phyloP scores from a whole-genome alignment of 2,888 invertebrate genomes.

The Tricholauxania praeusta region DNA sequence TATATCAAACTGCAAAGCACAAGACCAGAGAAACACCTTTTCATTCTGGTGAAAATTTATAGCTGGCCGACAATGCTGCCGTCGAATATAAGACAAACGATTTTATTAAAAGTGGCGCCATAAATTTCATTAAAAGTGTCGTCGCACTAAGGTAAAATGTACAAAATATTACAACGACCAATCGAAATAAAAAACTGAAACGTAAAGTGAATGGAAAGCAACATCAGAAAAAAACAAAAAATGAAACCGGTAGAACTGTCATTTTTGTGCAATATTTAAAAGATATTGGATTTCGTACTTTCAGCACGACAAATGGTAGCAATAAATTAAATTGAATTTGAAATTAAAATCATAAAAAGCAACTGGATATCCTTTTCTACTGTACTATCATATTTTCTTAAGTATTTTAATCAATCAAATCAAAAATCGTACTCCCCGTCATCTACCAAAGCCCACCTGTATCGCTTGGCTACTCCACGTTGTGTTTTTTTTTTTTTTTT shows the following conservation, averaged over 20 bases:
- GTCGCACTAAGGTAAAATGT: too few species aligned
- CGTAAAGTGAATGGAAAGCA: too few species aligned
- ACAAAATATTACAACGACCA: slow-evolving; percentile 6
- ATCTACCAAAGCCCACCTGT: background rate
- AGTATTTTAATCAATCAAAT: slow-evolving; percentile 11
- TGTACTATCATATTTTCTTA: background rate
- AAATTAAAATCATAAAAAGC: background rate
- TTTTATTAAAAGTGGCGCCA: too few species aligned
- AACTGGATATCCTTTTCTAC: background rate
- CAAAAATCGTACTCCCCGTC: background rate
- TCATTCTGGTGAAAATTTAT: too few species aligned
- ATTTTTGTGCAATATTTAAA: background rate
- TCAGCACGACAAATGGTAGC: slow-evolving; percentile 6
- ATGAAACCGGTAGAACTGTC: background rate
- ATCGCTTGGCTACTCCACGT: background rate
- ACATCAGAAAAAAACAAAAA: background rate
- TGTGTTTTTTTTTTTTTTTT: background rate
- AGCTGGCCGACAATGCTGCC: too few species aligned
- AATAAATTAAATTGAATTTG: background rate
- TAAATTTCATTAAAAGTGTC: too few species aligned
- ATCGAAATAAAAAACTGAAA: background rate
- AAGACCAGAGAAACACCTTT: too few species aligned
- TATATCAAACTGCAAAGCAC: too few species aligned
- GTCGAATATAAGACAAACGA: too few species aligned
- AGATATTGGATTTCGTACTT: background rate